Evolutionary conservation across 2,797 vertebrate species (phyloP).

Genomic region (Chaetodon trifasciatus): DNA sequence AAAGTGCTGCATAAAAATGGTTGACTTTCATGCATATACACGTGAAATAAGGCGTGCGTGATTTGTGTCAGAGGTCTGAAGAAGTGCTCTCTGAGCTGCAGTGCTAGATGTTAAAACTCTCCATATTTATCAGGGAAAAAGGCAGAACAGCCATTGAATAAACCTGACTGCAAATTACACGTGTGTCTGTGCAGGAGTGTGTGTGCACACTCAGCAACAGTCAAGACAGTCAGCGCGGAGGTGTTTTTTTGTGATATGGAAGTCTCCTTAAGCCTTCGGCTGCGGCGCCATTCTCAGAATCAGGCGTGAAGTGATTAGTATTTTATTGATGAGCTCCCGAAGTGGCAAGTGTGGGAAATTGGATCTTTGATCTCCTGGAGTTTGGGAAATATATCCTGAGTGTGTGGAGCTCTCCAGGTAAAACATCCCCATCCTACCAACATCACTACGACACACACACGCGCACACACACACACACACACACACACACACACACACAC

Average conservation of each 20-base stretch:
- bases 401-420: conserved; percentile 84
- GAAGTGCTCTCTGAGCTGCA: conserved; percentile 32
- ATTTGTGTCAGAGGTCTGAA: conserved; percentile 57
- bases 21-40: conserved; percentile 39
- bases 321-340: conserved; percentile 89
- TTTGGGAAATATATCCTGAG: conserved; percentile 86
- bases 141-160: conserved; percentile 63
- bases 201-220: conserved; percentile 52
- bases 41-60: conserved; percentile 44
- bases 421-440: conserved; percentile 38
- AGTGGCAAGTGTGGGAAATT: conserved; percentile 88
- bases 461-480: conserved; percentile 12
- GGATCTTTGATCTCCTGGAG: conserved; percentile 87
- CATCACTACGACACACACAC: conserved; percentile 21
- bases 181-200: conserved; percentile 33
- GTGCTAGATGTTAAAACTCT: conserved; percentile 45
- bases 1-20: conserved; percentile 45
- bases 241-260: conserved; percentile 75
- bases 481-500: conserved; percentile 18
- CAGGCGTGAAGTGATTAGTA: conserved; percentile 87
- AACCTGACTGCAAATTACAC: conserved; percentile 56
- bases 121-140: conserved; percentile 41
- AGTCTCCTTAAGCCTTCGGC: conserved; percentile 80
- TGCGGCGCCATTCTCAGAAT: conserved; percentile 73
- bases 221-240: conserved; percentile 57